Evolutionary conservation across 2,888 invertebrate genomes (phyloP).

Genomic region (Andricus quercusramuli): DNA sequence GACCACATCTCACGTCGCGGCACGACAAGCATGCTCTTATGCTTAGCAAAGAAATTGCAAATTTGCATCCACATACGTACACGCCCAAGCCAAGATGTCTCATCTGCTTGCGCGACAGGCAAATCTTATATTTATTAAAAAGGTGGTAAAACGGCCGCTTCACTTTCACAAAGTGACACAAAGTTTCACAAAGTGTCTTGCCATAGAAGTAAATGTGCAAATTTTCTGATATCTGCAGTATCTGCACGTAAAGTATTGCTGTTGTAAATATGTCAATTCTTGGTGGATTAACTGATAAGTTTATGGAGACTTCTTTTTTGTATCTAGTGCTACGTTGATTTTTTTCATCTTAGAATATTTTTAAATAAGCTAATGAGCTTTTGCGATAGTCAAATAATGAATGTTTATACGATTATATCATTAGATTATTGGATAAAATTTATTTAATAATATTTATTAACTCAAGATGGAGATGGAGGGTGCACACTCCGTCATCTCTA

Average conservation of each 20-base stretch:
- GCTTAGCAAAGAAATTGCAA: conserved; percentile 74
- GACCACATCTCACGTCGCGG: conserved; percentile 76
- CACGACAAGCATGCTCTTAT: conserved; percentile 63
- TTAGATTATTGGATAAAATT: no score
- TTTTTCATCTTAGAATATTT: background rate
- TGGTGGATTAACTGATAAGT: background rate
- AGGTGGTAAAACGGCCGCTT: conserved; percentile 2
- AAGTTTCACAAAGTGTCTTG: conserved; percentile 7
- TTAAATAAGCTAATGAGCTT: background rate
- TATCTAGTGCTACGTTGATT: background rate
- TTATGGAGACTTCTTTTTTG: conserved; percentile 11
- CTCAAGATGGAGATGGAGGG: no score
- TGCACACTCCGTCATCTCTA: no score
- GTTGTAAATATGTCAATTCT: conserved; percentile 23
- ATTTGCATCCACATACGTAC: conserved; percentile 71
- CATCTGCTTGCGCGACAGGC: conserved; percentile 6
- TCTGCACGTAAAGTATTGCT: conserved; percentile 9
- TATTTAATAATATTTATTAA: no score
- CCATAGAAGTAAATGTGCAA: conserved; percentile 28
- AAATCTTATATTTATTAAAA: conserved; percentile 33
- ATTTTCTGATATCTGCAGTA: conserved; percentile 39
- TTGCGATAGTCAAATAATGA: background rate
- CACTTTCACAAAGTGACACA: conserved; percentile 34
- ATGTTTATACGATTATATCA: background rate
- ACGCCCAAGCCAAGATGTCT: conserved; percentile 21